These are phyloP conservation scores for Drosophila ironensis DNA, from an alignment of 1,140 invertebrate genomes.

Conservation along the genomic window DNA sequence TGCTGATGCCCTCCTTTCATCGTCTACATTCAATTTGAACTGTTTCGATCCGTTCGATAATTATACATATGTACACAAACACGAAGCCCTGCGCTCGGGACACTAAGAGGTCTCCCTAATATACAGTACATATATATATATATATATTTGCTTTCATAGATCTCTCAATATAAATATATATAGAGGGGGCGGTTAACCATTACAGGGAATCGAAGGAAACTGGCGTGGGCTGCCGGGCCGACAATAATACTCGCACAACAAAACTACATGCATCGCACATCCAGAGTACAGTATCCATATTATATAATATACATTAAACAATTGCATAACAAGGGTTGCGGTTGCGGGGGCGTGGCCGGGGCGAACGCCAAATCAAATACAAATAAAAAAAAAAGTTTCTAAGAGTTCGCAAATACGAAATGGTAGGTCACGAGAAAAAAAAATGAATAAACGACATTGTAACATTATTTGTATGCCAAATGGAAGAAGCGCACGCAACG, in stretches of 20 bases:
- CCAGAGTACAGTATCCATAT: conserved; percentile 45
- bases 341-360: conserved; percentile 9
- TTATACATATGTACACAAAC: conserved; percentile 48
- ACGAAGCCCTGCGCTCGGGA: conserved; percentile 13
- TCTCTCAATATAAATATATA: no score
- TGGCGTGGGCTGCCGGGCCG: conserved; percentile 1
- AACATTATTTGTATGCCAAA: conserved; percentile 33
- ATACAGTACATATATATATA: conserved; percentile 13
- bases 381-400: conserved; percentile 45
- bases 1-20: conserved; percentile 21
- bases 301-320: conserved; percentile 72
- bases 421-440: conserved; percentile 38
- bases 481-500: no score
- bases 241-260: conserved; percentile 67
- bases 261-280: conserved; percentile 44
- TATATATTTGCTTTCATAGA: background rate
- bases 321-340: conserved; percentile 62
- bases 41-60: conserved; percentile 19
- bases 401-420: conserved; percentile 20
- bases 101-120: conserved; percentile 8
- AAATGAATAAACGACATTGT: conserved; percentile 13
- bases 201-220: background rate
- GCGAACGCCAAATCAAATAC: no score
- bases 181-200: conserved; percentile 1
- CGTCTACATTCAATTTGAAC: conserved; percentile 21